Evolutionary conservation across 2,797 vertebrate genomes (phyloP), one percentile per base, ranked within the genome.

Genomic region (Acanthurus lineatus): DNA sequence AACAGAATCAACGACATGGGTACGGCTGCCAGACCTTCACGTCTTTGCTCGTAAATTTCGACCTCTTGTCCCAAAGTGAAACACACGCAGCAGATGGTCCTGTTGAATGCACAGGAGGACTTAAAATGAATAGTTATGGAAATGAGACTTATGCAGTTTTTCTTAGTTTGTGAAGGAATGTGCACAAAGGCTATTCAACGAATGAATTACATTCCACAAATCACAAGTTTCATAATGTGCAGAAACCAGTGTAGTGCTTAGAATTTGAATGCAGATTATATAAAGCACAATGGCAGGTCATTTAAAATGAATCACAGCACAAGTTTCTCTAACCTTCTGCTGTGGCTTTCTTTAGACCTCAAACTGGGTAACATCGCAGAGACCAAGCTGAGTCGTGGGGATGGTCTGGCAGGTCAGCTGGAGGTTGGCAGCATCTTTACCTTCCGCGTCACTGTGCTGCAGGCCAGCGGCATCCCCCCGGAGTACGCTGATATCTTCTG

Each of bases 401-500:
- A 97, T n/a, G 95, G 94, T 56, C 90, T 96, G 40, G 95, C 95
- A 6, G 93, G 95, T 57, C 96, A 98, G 89, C 89, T 99, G 93
- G 97, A 98, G 87, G 93, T 99, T 87, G 98, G 98, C 62, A 98
- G 95, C 5, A 95, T 98, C 84, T 99, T 99, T 58, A 99, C 98
- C 25, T 99, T 99, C 93, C 97, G 98, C 1, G 97, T 99, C 70
- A 99, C 98, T 0, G 98, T 99, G 82, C 94, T 99, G 0, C 98
- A 99, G 92, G 98, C 98, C 89, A 96, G 92, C 0, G 96, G 97
- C 49, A 93, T 99, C 93, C 97, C 95, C 2, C 96, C 96, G 0
- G 98, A 99, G 83, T 99, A 98, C 0, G 98, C 98, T 0, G 98
- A 99, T 69, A 99, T 99, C 89, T 99, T 99, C 93, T 99, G 98